A percentile compares a stretch with the other conserved stretches of the same genome.
phyloP scores from a whole-genome alignment of 2,113 vertebrate species.

The Cryptotis parvus region DNA sequence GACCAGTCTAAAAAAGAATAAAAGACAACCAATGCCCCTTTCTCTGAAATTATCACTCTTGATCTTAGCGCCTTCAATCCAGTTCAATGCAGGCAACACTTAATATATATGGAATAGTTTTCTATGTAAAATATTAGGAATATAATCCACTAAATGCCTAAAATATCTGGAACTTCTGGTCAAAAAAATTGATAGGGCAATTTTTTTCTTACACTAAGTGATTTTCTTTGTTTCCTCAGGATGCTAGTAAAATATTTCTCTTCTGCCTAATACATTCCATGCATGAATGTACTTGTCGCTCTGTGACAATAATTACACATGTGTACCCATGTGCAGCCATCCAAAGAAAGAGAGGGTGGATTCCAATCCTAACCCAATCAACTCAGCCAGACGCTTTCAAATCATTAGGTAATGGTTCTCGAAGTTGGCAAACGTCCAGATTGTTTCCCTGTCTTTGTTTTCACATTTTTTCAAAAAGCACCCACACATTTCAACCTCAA shows the following conservation, averaged over 20 bases:
- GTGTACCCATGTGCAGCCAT: neutral
- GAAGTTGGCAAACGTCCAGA: conserved; percentile 40
- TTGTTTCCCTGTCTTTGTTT: conserved; percentile 36
- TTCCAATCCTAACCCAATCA: conserved; percentile 29
- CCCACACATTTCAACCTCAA: conserved; percentile 10
- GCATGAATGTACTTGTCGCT: neutral
- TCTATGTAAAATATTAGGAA: neutral
- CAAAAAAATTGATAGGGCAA: conserved; percentile 17
- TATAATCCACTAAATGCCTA: neutral
- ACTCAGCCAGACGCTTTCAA: neutral
- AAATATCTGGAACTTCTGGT: conserved; percentile 32
- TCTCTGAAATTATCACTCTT: neutral
- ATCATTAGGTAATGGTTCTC: conserved; percentile 41
- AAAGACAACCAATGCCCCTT: neutral
- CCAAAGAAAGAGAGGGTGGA: neutral
- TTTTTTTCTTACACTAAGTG: neutral
- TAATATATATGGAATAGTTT: conserved; percentile 31
- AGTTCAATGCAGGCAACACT: neutral
- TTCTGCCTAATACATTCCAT: neutral
- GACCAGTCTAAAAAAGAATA: neutral
- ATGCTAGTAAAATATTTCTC: neutral
- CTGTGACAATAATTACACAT: neutral
- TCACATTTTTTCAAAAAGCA: conserved; percentile 28
- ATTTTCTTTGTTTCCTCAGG: conserved; percentile 56
- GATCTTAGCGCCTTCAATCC: neutral